A percentile compares a stretch with the other conserved stretches of the same genome.
Conservation (phyloP, 2,888 invertebrate genomes). For the Athripsodes cinereus region DNA sequence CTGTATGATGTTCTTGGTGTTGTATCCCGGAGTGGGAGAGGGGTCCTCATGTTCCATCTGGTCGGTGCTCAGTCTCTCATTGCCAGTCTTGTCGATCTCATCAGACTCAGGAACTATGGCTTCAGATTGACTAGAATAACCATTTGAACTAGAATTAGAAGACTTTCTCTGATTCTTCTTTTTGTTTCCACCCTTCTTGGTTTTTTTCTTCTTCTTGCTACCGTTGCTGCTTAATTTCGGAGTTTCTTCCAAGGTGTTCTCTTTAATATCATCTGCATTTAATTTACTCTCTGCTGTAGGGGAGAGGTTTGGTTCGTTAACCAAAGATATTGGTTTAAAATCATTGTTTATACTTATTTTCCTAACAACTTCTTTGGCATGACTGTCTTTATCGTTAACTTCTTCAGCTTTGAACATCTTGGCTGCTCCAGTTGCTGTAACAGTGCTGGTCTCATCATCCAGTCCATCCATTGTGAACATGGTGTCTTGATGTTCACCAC, state of each 20-base stretch:
- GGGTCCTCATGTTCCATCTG: conserved; percentile 24
- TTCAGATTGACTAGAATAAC: conserved; percentile 47
- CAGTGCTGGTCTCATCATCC: conserved; percentile 46
- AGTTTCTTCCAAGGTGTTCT: conserved; percentile 31
- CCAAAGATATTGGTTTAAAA: conserved; percentile 50
- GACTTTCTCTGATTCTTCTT: conserved; percentile 72
- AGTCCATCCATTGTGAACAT: conserved; percentile 65
- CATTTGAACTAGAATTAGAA: conserved; percentile 48
- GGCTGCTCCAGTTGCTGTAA: conserved; percentile 47
- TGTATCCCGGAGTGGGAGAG: conserved; percentile 35
- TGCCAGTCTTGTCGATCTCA: conserved; percentile 31
- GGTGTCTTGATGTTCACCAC: conserved; percentile 48
- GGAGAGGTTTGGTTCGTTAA: conserved; percentile 17
- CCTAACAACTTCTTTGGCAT: conserved; percentile 50
- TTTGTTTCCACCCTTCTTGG: conserved; percentile 72
- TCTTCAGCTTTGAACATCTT: conserved; percentile 53
- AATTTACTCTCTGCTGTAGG: conserved; percentile 34
- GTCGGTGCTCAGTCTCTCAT: conserved; percentile 23
- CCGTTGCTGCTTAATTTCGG: conserved; percentile 37
- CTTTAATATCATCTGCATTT: conserved; percentile 27
- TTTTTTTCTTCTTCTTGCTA: conserved; percentile 68
- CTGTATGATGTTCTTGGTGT: conserved; percentile 37
- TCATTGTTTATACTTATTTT: conserved; percentile 60
- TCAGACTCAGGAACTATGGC: conserved; percentile 42
- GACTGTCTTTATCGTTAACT: conserved; percentile 43